phyloP scores from a whole-genome alignment of 2,113 vertebrate genomes.

The Pogona vitticeps region DNA sequence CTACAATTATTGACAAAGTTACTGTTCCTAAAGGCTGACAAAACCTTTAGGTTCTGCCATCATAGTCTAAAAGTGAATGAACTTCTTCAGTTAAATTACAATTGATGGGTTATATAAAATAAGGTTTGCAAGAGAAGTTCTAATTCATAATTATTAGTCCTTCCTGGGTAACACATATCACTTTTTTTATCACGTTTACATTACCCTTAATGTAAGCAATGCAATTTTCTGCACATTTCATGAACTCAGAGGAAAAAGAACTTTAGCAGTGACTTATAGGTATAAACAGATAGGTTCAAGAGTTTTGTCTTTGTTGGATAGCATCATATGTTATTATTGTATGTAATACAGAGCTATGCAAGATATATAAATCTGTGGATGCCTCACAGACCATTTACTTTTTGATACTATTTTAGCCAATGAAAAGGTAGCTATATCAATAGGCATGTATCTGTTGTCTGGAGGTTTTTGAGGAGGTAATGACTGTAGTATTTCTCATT shows the following conservation, averaged over 20 bases:
- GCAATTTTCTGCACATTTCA: background rate
- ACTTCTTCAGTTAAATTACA: background rate
- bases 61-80: background rate
- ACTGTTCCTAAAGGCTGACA: background rate
- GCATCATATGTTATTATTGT: background rate
- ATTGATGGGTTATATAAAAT: background rate
- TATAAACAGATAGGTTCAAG: background rate
- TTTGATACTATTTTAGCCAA: background rate
- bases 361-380: background rate
- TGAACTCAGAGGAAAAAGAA: background rate
- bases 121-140: background rate
- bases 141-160: background rate
- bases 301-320: background rate
- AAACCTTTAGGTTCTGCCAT: conserved; percentile 25
- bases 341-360: background rate
- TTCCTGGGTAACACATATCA: background rate
- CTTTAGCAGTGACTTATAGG: background rate
- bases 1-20: background rate
- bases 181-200: background rate
- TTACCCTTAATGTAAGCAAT: too few species aligned
- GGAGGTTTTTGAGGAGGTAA: too few species aligned
- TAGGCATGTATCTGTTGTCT: background rate
- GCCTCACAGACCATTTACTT: background rate
- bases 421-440: background rate
- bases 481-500: too few species aligned